Percentiles rank a stretch among this genome's conserved stretches.
Evolutionary conservation across 2,113 vertebrate species (phyloP).

Genomic region (Pycnonotus jocosus): DNA sequence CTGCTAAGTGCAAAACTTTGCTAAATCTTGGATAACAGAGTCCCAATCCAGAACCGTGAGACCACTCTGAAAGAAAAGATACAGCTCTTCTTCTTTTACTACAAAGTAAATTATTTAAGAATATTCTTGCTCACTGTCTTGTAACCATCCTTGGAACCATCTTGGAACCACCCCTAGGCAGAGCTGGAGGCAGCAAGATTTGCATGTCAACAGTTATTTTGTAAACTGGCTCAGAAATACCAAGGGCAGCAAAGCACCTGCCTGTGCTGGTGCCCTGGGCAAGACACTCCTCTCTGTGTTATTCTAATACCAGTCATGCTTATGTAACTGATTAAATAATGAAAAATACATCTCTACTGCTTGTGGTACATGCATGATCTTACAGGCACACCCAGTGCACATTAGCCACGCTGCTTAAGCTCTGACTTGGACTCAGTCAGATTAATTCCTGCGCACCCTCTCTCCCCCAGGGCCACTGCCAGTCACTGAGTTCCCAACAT

Average conservation of each 20-base stretch:
- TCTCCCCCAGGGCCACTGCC: not conserved
- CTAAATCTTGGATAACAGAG: not conserved
- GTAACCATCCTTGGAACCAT: not conserved
- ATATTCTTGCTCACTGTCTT: not conserved
- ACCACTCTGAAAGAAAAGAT: not conserved
- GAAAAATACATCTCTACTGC: not conserved
- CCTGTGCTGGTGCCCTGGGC: not conserved
- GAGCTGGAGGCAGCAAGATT: not conserved
- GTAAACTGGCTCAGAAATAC: not conserved
- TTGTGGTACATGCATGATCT: not conserved
- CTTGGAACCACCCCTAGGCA: not conserved
- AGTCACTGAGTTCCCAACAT: not conserved
- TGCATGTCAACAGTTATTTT: not conserved
- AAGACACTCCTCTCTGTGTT: not conserved
- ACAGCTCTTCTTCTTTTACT: not conserved
- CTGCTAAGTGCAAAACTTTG: not conserved
- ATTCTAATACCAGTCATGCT: not conserved
- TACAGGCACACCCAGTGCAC: rapidly evolving
- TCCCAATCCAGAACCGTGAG: not conserved
- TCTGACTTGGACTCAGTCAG: not conserved
- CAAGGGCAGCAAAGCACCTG: not conserved
- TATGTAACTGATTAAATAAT: not conserved
- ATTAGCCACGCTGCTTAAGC: not conserved
- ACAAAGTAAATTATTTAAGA: not conserved
- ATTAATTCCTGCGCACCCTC: not conserved